Percentiles rank a stretch among this genome's conserved stretches.
These are phyloP conservation scores for Drosophila paucipuncta DNA, from an alignment of 2,888 invertebrate genomes.

Conservation along the genomic window DNA sequence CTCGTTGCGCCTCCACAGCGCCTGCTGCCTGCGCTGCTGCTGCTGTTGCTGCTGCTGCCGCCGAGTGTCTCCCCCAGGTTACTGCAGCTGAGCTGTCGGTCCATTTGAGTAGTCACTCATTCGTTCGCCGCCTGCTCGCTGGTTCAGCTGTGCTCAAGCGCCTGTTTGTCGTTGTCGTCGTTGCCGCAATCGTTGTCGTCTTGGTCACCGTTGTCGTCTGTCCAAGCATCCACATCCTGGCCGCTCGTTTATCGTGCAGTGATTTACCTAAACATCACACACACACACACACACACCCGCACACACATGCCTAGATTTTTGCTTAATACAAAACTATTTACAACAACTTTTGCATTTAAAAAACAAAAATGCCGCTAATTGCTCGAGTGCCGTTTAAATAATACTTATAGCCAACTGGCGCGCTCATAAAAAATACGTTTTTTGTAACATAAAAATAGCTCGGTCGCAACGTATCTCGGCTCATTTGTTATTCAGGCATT, in stretches of 20 bases:
- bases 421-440: conserved; percentile 31
- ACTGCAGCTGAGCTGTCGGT: conserved; percentile 72
- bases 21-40: conserved; percentile 48
- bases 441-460: conserved; percentile 59
- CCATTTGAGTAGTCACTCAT: conserved; percentile 78
- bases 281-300: neutral
- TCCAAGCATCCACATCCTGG: conserved; percentile 35
- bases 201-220: conserved; percentile 38
- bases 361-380: conserved; percentile 41
- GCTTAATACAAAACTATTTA: conserved; percentile 22
- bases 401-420: conserved; percentile 31
- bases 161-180: conserved; percentile 49
- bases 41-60: conserved; percentile 19
- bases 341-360: conserved; percentile 28
- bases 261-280: conserved; percentile 25
- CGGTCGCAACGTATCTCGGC: conserved; percentile 47
- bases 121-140: conserved; percentile 80
- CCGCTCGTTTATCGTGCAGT: conserved; percentile 33
- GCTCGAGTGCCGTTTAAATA: conserved; percentile 46
- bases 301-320: conserved; percentile 4
- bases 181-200: conserved; percentile 19
- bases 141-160: conserved; percentile 78
- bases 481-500: conserved; percentile 38
- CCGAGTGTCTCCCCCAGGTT: conserved; percentile 61
- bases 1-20: conserved; percentile 74